These are phyloP conservation scores for Hymenopus coronatus DNA, from an alignment of 2,888 invertebrate genomes.

Conservation along the genomic window DNA sequence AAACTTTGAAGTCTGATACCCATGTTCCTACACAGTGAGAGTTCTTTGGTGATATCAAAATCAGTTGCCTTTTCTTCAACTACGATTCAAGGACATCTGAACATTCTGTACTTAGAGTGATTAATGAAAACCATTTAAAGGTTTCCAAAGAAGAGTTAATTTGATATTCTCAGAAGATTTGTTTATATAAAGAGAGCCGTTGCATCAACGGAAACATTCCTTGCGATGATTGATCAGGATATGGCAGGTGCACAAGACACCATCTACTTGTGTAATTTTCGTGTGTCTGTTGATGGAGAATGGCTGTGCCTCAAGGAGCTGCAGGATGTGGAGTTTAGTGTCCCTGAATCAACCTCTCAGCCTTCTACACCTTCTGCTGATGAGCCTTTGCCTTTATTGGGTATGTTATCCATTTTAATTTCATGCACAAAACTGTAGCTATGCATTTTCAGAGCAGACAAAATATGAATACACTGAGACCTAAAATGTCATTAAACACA, in stretches of 20 bases:
- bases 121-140: background rate
- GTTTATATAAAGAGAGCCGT: background rate
- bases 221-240: slow-evolving; percentile 49
- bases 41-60: background rate
- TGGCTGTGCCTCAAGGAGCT: slow-evolving; percentile 94
- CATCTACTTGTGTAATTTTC: slow-evolving; percentile 94
- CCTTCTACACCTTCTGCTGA: slow-evolving; percentile 63
- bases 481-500: too few species aligned
- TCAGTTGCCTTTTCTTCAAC: background rate
- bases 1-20: background rate
- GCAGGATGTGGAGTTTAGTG: slow-evolving; percentile 79
- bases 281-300: slow-evolving; percentile 95
- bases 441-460: too few species aligned
- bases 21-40: background rate
- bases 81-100: background rate
- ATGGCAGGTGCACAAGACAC: slow-evolving; percentile 92
- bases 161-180: background rate
- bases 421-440: background rate
- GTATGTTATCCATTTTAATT: slow-evolving; percentile 24
- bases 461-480: too few species aligned
- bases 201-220: background rate
- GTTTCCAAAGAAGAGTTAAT: background rate
- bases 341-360: slow-evolving; percentile 68
- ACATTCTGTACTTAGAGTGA: background rate
- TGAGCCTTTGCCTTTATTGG: slow-evolving; percentile 53